Percentiles rank a stretch among this genome's conserved stretches.
Conservation (phyloP, 1,140 invertebrate species). For the Zeugodacus cucurbitae region DNA sequence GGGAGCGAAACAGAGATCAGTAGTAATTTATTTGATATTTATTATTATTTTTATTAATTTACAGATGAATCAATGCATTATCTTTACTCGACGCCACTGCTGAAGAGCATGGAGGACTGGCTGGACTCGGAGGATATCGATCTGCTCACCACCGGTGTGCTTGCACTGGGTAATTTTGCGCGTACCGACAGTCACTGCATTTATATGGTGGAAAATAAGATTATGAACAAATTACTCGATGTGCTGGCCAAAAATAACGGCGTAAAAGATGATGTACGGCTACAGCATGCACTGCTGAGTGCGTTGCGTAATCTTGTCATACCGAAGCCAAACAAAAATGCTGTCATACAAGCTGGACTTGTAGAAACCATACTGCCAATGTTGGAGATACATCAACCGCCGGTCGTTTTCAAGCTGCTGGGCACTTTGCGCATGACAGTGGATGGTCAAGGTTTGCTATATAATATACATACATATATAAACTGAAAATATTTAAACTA, state of each 20-base stretch:
- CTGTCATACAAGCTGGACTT: conserved; percentile 78
- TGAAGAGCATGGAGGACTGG: conserved; percentile 78
- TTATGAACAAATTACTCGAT: conserved; percentile 78
- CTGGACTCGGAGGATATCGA: conserved; percentile 78
- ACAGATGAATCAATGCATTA: conserved; percentile 88
- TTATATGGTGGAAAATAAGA: conserved; percentile 81
- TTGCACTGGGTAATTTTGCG: conserved; percentile 91
- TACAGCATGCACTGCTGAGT: conserved; percentile 86
- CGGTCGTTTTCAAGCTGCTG: conserved; percentile 87
- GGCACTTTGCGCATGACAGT: conserved; percentile 88
- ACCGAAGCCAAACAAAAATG: conserved; percentile 79
- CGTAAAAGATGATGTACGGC: conserved; percentile 74
- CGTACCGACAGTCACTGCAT: conserved; percentile 85
- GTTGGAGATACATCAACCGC: conserved; percentile 78
- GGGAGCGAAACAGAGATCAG: too few relatives aligned
- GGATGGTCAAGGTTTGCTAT: conserved; percentile 74
- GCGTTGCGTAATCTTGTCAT: conserved; percentile 87
- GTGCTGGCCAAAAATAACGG: conserved; percentile 71
- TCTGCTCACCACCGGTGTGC: conserved; percentile 81
- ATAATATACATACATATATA: neutral
- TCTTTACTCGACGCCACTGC: conserved; percentile 72
- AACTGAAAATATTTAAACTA: neutral
- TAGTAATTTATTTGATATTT: too few relatives aligned
- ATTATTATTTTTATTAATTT: neutral
- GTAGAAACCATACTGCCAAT: conserved; percentile 79